Percentiles rank a stretch among this genome's conserved stretches.
These are phyloP conservation scores for Lucifuga dentata DNA, from an alignment of 2,113 vertebrate species.

Conservation along the genomic window DNA sequence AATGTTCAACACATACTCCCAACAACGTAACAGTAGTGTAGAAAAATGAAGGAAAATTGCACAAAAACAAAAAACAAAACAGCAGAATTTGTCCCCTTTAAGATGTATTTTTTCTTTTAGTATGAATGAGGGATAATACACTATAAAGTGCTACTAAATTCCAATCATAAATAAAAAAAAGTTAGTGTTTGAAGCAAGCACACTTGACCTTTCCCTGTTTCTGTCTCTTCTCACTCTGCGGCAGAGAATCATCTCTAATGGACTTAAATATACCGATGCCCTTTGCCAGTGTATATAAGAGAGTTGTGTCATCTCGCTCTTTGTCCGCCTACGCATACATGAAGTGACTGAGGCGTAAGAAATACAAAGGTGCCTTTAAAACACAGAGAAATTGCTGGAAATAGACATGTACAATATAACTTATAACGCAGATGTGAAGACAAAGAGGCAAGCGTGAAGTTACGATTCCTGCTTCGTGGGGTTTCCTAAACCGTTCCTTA, in stretches of 20 bases:
- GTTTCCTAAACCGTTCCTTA: background rate
- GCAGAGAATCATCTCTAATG: constrained; percentile 12
- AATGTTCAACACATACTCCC: too few species aligned
- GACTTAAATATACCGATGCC: background rate
- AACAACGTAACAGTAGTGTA: too few species aligned
- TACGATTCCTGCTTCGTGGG: background rate
- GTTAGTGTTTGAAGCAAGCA: too few species aligned
- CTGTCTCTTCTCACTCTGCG: background rate
- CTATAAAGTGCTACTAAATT: too few species aligned
- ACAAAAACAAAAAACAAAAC: too few species aligned
- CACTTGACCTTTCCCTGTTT: background rate
- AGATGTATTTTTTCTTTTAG: too few species aligned
- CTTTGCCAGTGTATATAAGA: constrained; percentile 19
- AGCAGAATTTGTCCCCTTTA: too few species aligned
- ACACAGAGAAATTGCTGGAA: background rate
- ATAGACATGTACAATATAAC: background rate
- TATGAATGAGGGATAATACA: too few species aligned
- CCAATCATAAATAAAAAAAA: too few species aligned
- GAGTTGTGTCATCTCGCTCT: constrained; percentile 7
- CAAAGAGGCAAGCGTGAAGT: background rate
- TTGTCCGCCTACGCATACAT: background rate
- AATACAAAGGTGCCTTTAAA: constrained; percentile 5
- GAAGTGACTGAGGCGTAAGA: constrained; percentile 7
- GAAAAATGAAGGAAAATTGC: too few species aligned
- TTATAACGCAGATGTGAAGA: background rate